These are phyloP conservation scores for Deroplatys truncata DNA, from an alignment of 2,888 invertebrate genomes.

Conservation along the genomic window DNA sequence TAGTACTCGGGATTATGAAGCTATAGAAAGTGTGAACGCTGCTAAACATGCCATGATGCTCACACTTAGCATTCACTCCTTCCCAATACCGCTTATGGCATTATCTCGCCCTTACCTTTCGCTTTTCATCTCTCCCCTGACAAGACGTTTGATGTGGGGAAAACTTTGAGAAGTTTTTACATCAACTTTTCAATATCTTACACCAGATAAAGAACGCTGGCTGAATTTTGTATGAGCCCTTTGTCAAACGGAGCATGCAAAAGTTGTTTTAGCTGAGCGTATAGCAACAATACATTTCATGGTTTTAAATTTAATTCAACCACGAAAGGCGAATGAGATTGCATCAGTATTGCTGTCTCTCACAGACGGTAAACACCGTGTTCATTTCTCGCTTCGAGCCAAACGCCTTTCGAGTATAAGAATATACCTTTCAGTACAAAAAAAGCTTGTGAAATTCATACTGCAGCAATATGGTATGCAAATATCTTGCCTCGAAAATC, in stretches of 20 bases:
- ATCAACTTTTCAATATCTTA: neutral
- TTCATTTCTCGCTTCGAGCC: neutral
- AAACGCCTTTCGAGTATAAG: no score
- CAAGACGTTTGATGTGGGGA: neutral
- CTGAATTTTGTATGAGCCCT: neutral
- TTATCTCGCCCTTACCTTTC: neutral
- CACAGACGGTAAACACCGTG: neutral
- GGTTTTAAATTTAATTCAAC: neutral
- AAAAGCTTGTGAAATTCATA: no score
- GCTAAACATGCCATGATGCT: neutral
- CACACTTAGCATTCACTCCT: no score
- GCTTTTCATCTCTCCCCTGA: neutral
- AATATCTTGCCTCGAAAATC: no score
- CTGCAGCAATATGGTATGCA: no score
- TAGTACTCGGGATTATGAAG: no score
- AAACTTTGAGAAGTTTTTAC: neutral
- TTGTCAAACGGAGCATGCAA: neutral
- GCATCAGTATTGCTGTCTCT: no score
- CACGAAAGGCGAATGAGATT: neutral
- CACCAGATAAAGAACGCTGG: neutral
- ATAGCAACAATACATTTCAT: neutral
- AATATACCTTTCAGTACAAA: no score
- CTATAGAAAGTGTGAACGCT: neutral
- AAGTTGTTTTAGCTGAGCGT: neutral
- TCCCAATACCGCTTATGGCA: neutral